Base-by-base conservation (phyloP, 1,140 invertebrate species). In the Ruditapes philippinarum region DNA sequence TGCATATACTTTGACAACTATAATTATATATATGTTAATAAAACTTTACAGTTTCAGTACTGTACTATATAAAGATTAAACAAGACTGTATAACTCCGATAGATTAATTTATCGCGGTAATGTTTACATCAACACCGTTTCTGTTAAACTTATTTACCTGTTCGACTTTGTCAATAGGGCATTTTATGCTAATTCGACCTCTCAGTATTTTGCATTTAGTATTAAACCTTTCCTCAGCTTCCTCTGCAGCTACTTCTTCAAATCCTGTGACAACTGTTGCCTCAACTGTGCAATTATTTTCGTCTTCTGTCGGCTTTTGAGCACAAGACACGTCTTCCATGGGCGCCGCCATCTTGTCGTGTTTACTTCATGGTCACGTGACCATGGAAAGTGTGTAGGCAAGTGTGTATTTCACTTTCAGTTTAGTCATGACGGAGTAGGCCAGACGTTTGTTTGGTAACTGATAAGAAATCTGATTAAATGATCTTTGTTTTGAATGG, bases 211-310 rank as follows among this genome's bases (percentile, higher is more conserved):
- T 90, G 17, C 94, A 88, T 81, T 92, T 89, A 83, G 93, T 89
- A 22, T 93, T 90, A 84, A 97, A 94, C 91, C 96, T 96, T 93
- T 97, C 96, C 88, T 91, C 93, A 79, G 96, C 96, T 93, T 97
- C 97, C 51, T 96, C 96, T 12, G 95, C 92, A 5, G 97, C 97
- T 57, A 96, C 92, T 90, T 91, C 91, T 92, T 97, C 97, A 89
- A 97, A 96, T 45, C 97, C 97, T 90, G 96, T 96, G 0, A 94
- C 93, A 40, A 96, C 96, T 31, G 96, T 96, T 11, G 96, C 95
- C 91, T 96, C 96, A 74, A 96, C 93, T 25, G 92, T 92, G 82
- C 94, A 96, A 31, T 88, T 38, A 70, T 90, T 54, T 1, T 65
- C 54, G 36, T 65, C 40, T 31, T 84, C 19, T 22, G 9, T 33